Evolutionary conservation across 2,113 vertebrate genomes (phyloP).

Genomic region (Abramis brama): DNA sequence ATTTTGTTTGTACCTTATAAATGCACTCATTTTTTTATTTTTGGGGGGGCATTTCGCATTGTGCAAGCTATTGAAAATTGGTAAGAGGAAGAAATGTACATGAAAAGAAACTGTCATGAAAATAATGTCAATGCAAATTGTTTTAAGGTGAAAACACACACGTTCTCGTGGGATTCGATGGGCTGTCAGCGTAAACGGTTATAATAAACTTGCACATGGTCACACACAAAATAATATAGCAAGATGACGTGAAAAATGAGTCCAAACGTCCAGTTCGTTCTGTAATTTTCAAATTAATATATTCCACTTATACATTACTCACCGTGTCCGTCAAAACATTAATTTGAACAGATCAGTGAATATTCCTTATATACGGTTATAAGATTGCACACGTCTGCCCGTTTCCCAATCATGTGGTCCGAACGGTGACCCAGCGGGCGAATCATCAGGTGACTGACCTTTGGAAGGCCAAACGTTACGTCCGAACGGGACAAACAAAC

Average conservation of each 20-base stretch:
- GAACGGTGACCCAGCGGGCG: neutral
- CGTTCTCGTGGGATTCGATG: neutral
- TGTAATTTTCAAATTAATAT: neutral
- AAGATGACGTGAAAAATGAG: neutral
- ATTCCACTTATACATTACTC: neutral
- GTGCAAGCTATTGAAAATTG: neutral
- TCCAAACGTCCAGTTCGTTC: neutral
- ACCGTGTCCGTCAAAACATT: neutral
- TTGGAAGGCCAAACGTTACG: slow-evolving; percentile 45
- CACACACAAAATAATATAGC: slow-evolving; percentile 21
- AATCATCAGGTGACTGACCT: slow-evolving; percentile 17
- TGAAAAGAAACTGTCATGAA: neutral
- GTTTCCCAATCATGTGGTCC: neutral
- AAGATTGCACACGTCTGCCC: slow-evolving; percentile 25
- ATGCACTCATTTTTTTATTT: neutral
- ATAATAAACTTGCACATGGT: neutral
- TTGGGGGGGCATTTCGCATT: neutral
- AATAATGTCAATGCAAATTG: neutral
- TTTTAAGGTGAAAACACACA: neutral
- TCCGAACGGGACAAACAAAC: slow-evolving; percentile 26
- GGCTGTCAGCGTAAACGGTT: neutral
- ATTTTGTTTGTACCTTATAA: neutral
- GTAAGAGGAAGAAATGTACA: neutral
- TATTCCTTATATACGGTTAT: neutral
- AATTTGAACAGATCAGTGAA: neutral